Conservation (phyloP, 1,140 invertebrate genomes). For the Ceratitis capitata region DNA sequence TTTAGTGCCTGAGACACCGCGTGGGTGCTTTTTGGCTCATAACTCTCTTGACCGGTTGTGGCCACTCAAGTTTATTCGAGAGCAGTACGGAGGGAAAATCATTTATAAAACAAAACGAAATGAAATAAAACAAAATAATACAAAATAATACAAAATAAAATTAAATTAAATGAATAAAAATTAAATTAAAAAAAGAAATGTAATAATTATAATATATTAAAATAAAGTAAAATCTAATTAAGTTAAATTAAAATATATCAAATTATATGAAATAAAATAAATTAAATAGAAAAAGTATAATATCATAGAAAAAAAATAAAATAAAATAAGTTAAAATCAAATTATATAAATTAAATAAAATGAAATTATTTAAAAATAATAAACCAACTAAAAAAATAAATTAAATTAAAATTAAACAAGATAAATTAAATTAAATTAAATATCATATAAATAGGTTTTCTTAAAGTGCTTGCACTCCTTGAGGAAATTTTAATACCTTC, state of each 20-base stretch:
- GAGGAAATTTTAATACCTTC: no score
- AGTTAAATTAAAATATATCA: no score
- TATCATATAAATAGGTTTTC: no score
- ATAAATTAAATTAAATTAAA: neutral
- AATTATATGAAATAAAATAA: no score
- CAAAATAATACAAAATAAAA: neutral
- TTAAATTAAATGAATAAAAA: neutral
- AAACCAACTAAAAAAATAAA: no score
- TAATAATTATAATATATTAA: neutral
- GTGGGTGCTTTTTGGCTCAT: neutral
- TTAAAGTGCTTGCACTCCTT: no score
- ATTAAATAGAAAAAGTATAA: no score
- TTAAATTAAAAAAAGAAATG: neutral
- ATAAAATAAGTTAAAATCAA: neutral
- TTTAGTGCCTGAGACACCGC: neutral
- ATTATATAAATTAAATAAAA: no score
- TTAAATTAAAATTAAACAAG: neutral
- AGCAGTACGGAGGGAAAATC: neutral
- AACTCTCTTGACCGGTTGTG: constrained; percentile 25
- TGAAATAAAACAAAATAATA: neutral
- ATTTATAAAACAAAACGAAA: neutral
- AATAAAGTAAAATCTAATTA: neutral
- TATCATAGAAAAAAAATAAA: neutral
- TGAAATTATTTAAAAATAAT: no score
- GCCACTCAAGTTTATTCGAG: neutral